phyloP scores from a whole-genome alignment of 1,140 invertebrate genomes.

The Trachymyrmex cornetzi region DNA sequence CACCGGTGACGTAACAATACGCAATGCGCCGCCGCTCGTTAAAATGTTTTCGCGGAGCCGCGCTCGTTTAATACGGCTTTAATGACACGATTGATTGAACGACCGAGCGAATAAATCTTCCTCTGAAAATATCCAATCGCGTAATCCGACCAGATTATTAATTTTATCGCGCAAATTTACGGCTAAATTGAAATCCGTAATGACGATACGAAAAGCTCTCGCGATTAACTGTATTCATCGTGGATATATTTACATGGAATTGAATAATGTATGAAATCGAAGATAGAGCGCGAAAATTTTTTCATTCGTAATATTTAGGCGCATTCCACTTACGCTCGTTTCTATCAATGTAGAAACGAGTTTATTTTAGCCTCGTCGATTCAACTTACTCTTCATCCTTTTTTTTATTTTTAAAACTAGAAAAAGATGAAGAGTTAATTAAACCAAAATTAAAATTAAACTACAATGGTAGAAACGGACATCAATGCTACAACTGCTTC shows the following conservation, averaged over 20 bases:
- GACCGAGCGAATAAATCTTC: slow-evolving; percentile 18
- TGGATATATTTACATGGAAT: background rate
- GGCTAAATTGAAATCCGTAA: background rate
- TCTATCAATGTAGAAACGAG: too few species aligned
- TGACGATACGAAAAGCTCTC: background rate
- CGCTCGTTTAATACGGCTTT: slow-evolving; percentile 32
- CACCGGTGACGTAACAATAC: slow-evolving; percentile 63
- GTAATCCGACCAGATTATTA: background rate
- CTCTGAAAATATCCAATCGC: background rate
- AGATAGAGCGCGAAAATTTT: background rate
- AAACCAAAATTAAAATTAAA: too few species aligned
- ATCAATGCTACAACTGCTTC: too few species aligned
- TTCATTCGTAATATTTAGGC: too few species aligned
- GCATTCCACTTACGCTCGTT: too few species aligned
- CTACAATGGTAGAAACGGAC: too few species aligned
- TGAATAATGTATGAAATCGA: background rate
- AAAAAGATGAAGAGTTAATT: too few species aligned
- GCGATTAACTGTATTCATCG: background rate
- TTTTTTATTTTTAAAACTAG: too few species aligned
- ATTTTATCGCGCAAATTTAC: slow-evolving; percentile 37
- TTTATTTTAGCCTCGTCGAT: too few species aligned
- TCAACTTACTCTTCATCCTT: too few species aligned
- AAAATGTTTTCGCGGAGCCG: slow-evolving; percentile 37
- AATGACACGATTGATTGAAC: slow-evolving; percentile 13
- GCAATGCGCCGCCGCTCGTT: slow-evolving; percentile 60